Base-by-base conservation (phyloP, 2,113 vertebrate genomes). In the Hyla sarda region DNA sequence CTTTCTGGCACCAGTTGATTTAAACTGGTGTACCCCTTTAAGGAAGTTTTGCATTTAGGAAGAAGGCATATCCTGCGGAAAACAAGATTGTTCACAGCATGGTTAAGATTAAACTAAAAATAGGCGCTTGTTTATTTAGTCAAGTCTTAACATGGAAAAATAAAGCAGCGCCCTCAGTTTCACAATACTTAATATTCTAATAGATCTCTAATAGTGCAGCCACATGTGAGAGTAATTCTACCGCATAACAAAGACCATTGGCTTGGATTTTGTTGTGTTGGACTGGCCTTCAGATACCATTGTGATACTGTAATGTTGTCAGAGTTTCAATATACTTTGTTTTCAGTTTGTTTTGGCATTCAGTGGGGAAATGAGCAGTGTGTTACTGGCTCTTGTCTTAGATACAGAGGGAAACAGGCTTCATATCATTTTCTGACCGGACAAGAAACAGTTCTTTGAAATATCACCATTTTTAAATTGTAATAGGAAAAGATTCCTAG, bases 301-400 rank as follows among this genome's bases (percentile, higher is more conserved):
- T 82, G 78, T 62, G 56, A 81, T 81, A 81, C 34, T 65, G 80
- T 71, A 82, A 82, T 82, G 80, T 50, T 71, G 80, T 82, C 80
- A 71, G 80, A 52, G 17, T 50, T 45, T 69, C 80, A 82, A 50
- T 71, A 48, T 69, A 82, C 45, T 82, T 82, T 82, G 81, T 71
- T 52, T 82, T 72, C 65, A 34, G 47, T 82, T 82, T 82, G 41
- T 52, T 82, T 82, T 72, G 81, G 81, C 81, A 52, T 28, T 71
- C 37, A 25, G 41, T 60, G 50, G 47, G 60, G 48, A 82, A 71
- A 37, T 82, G 65, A 82, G 67, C 80, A 32, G 80, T 82, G 62
- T 69, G 62, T 82, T 69, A 71, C 62, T 71, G 80, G 45, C 28
- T 82, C 56, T 82, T 25, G 54, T 41, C 77, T 60, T 28, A 30